Percentiles rank a stretch among this genome's conserved stretches.
Evolutionary conservation across 2,797 vertebrate species (phyloP).

Genomic region (Darevskia mixta): DNA sequence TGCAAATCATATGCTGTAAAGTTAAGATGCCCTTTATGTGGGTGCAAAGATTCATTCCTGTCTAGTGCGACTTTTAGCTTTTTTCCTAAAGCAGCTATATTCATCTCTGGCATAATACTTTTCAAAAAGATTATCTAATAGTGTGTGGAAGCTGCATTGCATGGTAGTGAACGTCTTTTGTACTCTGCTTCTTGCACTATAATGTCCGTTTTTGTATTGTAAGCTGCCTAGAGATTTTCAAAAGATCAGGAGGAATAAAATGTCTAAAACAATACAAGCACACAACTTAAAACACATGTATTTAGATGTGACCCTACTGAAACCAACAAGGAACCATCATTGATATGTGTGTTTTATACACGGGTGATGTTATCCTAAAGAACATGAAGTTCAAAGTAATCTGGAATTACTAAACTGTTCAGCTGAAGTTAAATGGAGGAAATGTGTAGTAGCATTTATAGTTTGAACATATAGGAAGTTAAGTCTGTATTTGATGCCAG

Average conservation of each 20-base stretch:
- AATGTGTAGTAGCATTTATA: slow-evolving; percentile 17
- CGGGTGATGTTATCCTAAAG: slow-evolving; percentile 12
- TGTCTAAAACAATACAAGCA: neutral
- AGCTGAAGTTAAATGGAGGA: neutral
- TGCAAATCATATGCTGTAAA: neutral
- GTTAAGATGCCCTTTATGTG: neutral
- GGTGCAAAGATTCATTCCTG: neutral
- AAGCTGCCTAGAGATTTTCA: neutral
- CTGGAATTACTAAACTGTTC: slow-evolving; percentile 21
- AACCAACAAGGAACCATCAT: neutral
- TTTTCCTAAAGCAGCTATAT: neutral
- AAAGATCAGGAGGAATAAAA: neutral
- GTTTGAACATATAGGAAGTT: neutral
- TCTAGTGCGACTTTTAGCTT: neutral
- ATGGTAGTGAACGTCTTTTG: neutral
- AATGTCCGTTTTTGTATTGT: neutral
- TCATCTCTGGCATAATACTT: neutral
- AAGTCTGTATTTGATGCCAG: neutral
- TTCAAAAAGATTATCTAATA: neutral
- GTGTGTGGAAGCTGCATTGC: neutral
- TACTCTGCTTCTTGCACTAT: neutral
- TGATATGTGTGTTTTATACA: neutral
- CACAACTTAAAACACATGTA: neutral
- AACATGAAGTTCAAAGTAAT: slow-evolving; percentile 44
- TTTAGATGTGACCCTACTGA: neutral